phyloP scores from a whole-genome alignment of 2,797 vertebrate species.

The Delichon dasypus region DNA sequence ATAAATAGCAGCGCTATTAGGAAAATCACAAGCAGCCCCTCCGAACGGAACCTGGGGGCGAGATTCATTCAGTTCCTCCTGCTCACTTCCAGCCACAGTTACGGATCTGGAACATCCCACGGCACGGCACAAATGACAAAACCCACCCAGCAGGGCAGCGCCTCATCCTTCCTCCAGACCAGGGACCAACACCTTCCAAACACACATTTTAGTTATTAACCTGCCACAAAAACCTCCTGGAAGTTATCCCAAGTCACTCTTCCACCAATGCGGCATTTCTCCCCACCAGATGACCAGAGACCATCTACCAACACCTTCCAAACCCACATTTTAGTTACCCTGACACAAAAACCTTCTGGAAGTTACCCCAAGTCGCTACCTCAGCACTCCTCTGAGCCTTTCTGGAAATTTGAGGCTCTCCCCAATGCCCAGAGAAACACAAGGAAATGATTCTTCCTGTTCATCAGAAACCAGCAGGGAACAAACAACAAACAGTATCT shows the following conservation, averaged over 20 bases:
- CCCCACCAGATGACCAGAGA: background rate
- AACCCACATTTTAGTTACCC: background rate
- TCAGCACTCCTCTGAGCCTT: background rate
- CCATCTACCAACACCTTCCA: background rate
- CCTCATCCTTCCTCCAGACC: background rate
- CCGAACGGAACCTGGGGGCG: background rate
- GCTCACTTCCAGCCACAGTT: background rate
- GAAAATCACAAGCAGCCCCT: background rate
- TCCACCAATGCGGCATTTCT: background rate
- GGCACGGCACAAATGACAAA: background rate
- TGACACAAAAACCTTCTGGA: background rate
- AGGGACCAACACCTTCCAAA: background rate
- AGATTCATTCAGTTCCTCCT: background rate
- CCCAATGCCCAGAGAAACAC: background rate
- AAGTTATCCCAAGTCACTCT: background rate
- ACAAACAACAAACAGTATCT: rapidly evolving
- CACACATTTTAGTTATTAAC: background rate
- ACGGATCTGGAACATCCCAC: background rate
- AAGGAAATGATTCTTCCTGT: background rate
- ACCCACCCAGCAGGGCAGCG: background rate
- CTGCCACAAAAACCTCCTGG: background rate
- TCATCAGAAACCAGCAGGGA: background rate
- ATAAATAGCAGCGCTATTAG: background rate
- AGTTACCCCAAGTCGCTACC: background rate
- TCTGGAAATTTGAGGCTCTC: background rate